Percentiles rank a stretch among this genome's conserved stretches.
Evolutionary conservation across 2,113 vertebrate genomes (phyloP).

Genomic region (Salvelinus alpinus): DNA sequence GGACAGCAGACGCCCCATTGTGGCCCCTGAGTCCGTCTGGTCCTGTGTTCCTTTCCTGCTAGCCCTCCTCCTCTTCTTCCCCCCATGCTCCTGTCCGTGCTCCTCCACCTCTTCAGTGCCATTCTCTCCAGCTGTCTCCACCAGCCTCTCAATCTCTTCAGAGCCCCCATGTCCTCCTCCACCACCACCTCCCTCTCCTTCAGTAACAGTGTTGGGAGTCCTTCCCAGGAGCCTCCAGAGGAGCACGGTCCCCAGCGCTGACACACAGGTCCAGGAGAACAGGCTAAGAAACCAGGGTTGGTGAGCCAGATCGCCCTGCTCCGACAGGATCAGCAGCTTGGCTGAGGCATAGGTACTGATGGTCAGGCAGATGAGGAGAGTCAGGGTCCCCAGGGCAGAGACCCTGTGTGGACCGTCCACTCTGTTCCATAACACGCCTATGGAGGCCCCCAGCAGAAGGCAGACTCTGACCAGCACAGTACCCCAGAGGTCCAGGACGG

Average conservation of each 20-base stretch:
- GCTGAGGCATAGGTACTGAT: constrained; percentile 81
- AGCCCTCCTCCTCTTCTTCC: constrained; percentile 6
- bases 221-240: constrained; percentile 81
- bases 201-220: constrained; percentile 25
- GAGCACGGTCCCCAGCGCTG: constrained; percentile 68
- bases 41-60: constrained; percentile 32
- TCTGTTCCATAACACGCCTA: constrained; percentile 83
- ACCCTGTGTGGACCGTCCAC: constrained; percentile 80
- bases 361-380: constrained; percentile 76
- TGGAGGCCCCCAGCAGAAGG: constrained; percentile 82
- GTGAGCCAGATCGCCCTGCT: constrained; percentile 71
- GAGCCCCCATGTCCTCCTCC: constrained; percentile 2
- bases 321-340: constrained; percentile 89
- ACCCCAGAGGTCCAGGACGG: constrained; percentile 87
- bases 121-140: constrained; percentile 30
- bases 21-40: constrained; percentile 77
- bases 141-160: constrained; percentile 32
- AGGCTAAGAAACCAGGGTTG: constrained; percentile 87
- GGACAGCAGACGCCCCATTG: constrained; percentile 85
- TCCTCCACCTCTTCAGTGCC: constrained; percentile 14
- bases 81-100: constrained; percentile 5
- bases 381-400: constrained; percentile 56
- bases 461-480: constrained; percentile 79
- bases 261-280: constrained; percentile 86
- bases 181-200: constrained; percentile 31